Evolutionary conservation across 2,888 invertebrate species (phyloP).

Genomic region (Luperina testacea): DNA sequence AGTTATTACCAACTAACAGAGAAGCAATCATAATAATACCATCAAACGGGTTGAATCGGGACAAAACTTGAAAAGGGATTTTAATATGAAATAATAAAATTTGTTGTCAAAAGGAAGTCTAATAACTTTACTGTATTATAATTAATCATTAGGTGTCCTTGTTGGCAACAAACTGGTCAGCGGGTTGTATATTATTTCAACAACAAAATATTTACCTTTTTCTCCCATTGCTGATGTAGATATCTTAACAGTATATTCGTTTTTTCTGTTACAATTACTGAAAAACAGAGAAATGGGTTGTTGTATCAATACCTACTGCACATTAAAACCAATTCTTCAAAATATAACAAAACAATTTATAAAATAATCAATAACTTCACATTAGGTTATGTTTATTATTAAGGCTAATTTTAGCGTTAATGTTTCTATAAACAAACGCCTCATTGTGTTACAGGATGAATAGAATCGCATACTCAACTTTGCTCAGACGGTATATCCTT

Average conservation of each 20-base stretch:
- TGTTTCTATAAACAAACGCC: conserved; percentile 30
- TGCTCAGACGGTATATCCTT: conserved; percentile 98
- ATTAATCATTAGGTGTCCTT: background rate
- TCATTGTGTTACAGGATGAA: conserved; percentile 19
- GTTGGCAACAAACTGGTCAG: background rate
- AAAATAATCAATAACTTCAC: conserved; percentile 50
- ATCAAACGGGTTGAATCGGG: too few relatives aligned
- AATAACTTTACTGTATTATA: background rate
- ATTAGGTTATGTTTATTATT: conserved; percentile 29
- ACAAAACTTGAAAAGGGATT: too few relatives aligned
- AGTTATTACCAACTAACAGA: background rate
- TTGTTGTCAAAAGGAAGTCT: background rate
- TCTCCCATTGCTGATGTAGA: conserved; percentile 98
- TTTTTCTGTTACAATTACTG: conserved; percentile 98
- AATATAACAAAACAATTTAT: background rate
- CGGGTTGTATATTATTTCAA: background rate
- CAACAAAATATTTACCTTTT: conserved; percentile 91
- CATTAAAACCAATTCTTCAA: background rate
- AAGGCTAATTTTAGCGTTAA: conserved; percentile 4
- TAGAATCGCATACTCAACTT: conserved; percentile 91
- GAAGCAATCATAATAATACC: background rate
- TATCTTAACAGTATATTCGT: conserved; percentile 98
- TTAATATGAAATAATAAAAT: background rate
- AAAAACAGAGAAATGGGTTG: conserved; percentile 82
- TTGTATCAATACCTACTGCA: conserved; percentile 28